phyloP scores from a whole-genome alignment of 2,888 invertebrate genomes.

The Eugnorisma glareosa region DNA sequence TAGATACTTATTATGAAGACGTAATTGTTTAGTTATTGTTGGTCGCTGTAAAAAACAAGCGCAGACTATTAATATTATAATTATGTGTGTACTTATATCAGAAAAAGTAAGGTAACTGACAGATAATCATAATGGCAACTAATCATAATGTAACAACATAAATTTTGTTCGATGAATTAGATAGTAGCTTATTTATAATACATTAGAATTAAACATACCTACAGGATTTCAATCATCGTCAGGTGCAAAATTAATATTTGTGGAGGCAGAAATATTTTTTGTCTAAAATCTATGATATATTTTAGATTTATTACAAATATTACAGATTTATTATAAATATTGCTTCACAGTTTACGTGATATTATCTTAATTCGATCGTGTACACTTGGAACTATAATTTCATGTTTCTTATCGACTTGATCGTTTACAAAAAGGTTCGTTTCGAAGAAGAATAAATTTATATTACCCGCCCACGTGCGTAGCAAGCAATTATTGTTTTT shows the following conservation, averaged over 20 bases:
- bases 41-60: conserved; percentile 51
- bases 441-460: conserved; percentile 62
- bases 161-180: not conserved
- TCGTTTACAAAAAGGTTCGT: conserved; percentile 62
- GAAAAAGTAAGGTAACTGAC: conserved; percentile 34
- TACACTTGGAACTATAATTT: conserved; percentile 62
- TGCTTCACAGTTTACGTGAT: conserved; percentile 26
- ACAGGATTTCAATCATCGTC: conserved; percentile 4
- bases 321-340: conserved; percentile 17
- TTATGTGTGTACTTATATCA: conserved; percentile 33
- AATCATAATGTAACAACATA: conserved; percentile 18
- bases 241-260: conserved; percentile 25
- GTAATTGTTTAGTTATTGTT: conserved; percentile 66
- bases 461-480: conserved; percentile 63
- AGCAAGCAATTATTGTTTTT: conserved; percentile 65
- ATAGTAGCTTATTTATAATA: conserved; percentile 2
- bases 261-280: conserved; percentile 9
- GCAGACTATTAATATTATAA: conserved; percentile 52
- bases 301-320: conserved; percentile 27
- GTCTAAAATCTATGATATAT: conserved; percentile 11
- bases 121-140: conserved; percentile 38
- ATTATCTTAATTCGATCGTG: conserved; percentile 65
- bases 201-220: not conserved
- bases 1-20: conserved; percentile 60
- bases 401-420: conserved; percentile 64